These are phyloP conservation scores for Phrynocephalus versicolor DNA, from an alignment of 2,113 vertebrate genomes.

Conservation along the genomic window DNA sequence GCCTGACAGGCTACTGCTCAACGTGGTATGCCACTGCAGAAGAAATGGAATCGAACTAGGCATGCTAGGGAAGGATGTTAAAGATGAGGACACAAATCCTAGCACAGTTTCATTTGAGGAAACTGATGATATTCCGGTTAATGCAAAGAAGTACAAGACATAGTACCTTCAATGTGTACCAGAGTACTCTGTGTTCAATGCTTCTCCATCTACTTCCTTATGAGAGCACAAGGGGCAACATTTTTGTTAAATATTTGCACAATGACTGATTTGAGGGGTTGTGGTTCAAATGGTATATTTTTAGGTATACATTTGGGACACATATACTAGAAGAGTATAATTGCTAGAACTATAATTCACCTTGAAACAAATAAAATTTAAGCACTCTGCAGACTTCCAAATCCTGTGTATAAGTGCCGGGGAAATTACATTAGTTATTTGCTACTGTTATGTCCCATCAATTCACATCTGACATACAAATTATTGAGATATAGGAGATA, in stretches of 20 bases:
- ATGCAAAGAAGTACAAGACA: neutral
- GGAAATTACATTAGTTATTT: too few species aligned
- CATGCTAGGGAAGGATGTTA: neutral
- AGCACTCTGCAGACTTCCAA: neutral
- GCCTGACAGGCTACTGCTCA: neutral
- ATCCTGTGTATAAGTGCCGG: neutral
- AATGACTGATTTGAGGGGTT: neutral
- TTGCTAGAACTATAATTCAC: neutral
- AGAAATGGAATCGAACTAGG: conserved; percentile 8
- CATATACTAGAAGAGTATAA: neutral
- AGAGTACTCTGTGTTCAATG: neutral
- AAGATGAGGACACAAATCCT: conserved; percentile 5
- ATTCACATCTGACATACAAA: too few species aligned
- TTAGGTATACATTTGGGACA: neutral
- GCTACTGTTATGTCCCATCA: too few species aligned
- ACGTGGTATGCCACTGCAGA: neutral
- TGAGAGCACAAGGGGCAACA: neutral
- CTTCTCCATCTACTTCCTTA: neutral
- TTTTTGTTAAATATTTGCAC: neutral
- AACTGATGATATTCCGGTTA: neutral
- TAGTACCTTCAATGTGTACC: neutral
- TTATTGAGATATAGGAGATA: neutral
- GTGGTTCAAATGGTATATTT: neutral
- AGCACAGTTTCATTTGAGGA: neutral
- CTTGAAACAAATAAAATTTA: neutral